Conservation (phyloP, 2,113 vertebrate genomes). For the Odocoileus virginianus region DNA sequence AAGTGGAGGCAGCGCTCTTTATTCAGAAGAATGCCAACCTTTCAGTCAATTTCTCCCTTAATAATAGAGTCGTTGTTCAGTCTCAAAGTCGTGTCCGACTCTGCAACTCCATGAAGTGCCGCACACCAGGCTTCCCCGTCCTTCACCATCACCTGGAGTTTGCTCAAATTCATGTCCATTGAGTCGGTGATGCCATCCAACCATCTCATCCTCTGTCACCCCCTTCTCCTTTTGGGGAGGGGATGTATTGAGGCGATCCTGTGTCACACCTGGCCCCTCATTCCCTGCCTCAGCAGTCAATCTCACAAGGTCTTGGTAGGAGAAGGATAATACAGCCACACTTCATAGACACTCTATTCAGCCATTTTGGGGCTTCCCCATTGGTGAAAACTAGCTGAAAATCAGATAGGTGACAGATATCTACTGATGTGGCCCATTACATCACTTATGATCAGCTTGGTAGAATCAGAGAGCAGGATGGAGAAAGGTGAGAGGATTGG, state of each 20-base stretch:
- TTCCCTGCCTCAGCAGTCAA: neutral
- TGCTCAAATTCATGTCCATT: neutral
- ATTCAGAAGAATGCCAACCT: neutral
- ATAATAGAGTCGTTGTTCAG: neutral
- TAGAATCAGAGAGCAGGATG: neutral
- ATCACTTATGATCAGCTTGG: neutral
- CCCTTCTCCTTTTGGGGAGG: neutral
- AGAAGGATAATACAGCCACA: neutral
- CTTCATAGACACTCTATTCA: neutral
- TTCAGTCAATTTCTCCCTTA: neutral
- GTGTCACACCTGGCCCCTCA: neutral
- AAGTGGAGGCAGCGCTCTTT: neutral
- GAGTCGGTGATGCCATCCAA: neutral
- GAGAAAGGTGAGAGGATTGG: neutral
- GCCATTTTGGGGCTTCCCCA: neutral
- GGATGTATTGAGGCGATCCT: neutral
- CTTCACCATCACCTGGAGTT: neutral
- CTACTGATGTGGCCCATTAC: neutral
- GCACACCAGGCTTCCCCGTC: accelerated
- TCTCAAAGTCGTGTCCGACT: accelerated
- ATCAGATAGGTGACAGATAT: neutral
- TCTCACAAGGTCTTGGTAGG: neutral
- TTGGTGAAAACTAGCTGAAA: neutral
- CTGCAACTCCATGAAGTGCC: neutral
- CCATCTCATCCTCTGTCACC: neutral